Evolutionary conservation across 2,888 invertebrate species (phyloP).

Genomic region (Meiosimyza decipiens): DNA sequence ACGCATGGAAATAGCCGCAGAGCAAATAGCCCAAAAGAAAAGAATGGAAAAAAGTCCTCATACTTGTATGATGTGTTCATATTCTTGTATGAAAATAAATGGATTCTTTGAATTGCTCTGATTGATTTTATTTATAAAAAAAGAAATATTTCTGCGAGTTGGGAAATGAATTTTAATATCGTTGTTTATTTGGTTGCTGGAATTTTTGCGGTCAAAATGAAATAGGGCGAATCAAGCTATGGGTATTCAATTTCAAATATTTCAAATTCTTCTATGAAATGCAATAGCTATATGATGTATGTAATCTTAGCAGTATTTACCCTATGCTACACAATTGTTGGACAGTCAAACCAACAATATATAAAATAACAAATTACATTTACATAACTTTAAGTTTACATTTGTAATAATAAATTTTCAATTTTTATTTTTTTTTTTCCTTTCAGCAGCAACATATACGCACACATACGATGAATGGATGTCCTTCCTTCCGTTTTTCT

Average conservation of each 20-base stretch:
- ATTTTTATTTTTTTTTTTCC: constrained; percentile 12
- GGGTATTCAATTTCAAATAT: no score
- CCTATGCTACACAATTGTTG: background rate
- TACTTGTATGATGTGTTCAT: constrained; percentile 21
- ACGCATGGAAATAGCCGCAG: constrained; percentile 23
- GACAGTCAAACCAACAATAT: constrained; percentile 8
- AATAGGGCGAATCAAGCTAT: background rate
- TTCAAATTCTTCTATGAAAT: no score
- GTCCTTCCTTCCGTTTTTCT: constrained; percentile 8
- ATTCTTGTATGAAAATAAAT: constrained; percentile 52
- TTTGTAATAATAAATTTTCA: constrained; percentile 16
- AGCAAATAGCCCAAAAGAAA: constrained; percentile 11
- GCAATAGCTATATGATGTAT: no score
- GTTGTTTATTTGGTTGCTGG: constrained; percentile 13
- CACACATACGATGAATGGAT: no score
- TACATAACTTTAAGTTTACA: constrained; percentile 43
- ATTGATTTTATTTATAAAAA: constrained; percentile 49
- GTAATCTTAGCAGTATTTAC: no score
- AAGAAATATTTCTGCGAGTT: background rate
- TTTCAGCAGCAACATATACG: background rate
- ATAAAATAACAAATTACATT: constrained; percentile 44
- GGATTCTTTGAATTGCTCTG: constrained; percentile 52
- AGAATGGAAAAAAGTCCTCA: constrained; percentile 23
- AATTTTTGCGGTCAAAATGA: constrained; percentile 16
- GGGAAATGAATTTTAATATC: constrained; percentile 20